Base-by-base conservation (phyloP, 2,113 vertebrate species). In the Tragelaphus strepsiceros region DNA sequence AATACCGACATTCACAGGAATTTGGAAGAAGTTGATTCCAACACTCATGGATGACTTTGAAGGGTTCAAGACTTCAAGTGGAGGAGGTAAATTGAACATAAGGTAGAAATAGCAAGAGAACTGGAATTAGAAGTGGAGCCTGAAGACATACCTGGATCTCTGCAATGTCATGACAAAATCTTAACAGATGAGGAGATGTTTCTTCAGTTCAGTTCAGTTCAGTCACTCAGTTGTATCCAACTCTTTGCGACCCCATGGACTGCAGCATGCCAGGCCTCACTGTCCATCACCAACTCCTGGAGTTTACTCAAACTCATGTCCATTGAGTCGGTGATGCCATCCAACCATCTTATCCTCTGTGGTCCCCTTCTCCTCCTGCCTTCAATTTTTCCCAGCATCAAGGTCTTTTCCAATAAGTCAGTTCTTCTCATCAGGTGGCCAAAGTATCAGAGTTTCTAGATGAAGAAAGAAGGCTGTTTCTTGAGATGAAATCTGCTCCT, bases 361-460 rank as follows among this genome's bases (percentile, higher is more conserved):
- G 35, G 0, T 22, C 67, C 67, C n/a, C 67, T 39, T 71, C n/a
- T 71, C n/a, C 10, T 71, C n/a, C n/a, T 39, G n/a, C 67, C 58
- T 59, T 59, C 58, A 59, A 59, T 26, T 10, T 59, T 59, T 59
- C 19, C 67, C n/a, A 39, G 67, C 19, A 71, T 22, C 67, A 71
- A 12, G n/a, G 19, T 39, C 67, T 39, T 71, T 71, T 71, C 67
- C 67, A 71, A 71, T 39, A 6, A 39, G n/a, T 71, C 10, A 71
- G n/a, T 39, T 71, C 67, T 71, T 71, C n/a, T 10, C 67, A 74
- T 39, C n/a, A 71, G n/a, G n/a, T 39, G n/a, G 19, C 67, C 67
- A 74, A 39, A 71, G n/a, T 39, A 71, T 22, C 39, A 5, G n/a
- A 39, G n/a, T 39, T 71, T 49, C 43, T 0, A 0, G 43, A 49